These are phyloP conservation scores for Calidris pygmaea DNA, from an alignment of 2,113 vertebrate genomes.

Conservation along the genomic window DNA sequence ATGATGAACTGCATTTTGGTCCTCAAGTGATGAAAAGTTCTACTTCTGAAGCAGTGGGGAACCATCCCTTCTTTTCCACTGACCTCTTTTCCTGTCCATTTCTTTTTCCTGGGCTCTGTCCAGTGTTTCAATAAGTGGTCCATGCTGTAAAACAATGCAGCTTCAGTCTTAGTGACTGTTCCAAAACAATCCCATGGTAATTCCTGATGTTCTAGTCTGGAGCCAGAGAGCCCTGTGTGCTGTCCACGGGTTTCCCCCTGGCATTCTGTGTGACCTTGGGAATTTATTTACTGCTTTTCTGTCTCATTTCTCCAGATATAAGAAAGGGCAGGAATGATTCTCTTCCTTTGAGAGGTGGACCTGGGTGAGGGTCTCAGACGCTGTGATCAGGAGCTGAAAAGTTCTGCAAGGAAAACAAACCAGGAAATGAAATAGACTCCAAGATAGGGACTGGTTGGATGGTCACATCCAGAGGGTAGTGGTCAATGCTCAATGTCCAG, in stretches of 20 bases:
- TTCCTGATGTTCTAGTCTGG: not conserved
- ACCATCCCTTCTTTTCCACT: too few relatives aligned
- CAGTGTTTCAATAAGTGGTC: not conserved
- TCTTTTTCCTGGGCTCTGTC: not conserved
- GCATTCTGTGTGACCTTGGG: not conserved
- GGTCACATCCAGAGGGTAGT: not conserved
- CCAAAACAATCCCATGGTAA: not conserved
- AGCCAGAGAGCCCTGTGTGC: not conserved
- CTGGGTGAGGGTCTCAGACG: not conserved
- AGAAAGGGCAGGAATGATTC: fast-evolving
- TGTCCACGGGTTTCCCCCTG: not conserved
- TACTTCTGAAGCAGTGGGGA: too few relatives aligned
- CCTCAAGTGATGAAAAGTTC: too few relatives aligned
- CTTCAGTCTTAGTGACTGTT: not conserved
- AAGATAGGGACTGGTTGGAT: not conserved
- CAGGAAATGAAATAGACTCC: not conserved
- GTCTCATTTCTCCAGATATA: not conserved
- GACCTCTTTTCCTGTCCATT: too few relatives aligned
- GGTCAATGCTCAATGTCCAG: not conserved
- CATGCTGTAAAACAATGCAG: not conserved
- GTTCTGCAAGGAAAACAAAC: not conserved
- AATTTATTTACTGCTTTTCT: not conserved
- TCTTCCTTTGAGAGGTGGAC: not conserved
- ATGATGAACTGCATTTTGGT: too few relatives aligned
- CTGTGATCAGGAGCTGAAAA: not conserved